Conservation (phyloP, 2,797 vertebrate species). For the Lithobates pipiens region DNA sequence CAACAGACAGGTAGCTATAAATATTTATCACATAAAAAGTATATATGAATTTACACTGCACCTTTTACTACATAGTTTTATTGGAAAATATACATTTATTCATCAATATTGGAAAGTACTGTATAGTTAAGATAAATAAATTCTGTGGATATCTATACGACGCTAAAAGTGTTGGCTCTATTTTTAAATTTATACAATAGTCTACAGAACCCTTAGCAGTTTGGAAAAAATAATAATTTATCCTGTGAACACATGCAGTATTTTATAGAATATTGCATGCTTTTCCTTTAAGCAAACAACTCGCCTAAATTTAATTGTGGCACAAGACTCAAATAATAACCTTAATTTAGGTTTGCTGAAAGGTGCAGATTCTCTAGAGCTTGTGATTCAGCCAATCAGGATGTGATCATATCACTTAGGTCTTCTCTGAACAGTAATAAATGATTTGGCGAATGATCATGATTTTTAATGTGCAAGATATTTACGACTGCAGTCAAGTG, state of each 20-base stretch:
- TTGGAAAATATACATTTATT: not conserved
- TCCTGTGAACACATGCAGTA: not conserved
- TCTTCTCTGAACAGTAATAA: conserved; percentile 62
- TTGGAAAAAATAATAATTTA: not conserved
- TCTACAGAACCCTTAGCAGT: not conserved
- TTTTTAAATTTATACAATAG: not conserved
- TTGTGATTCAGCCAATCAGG: conserved; percentile 43
- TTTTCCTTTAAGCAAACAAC: conserved; percentile 16
- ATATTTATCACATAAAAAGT: not conserved
- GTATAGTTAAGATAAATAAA: not conserved
- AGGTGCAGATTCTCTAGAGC: conserved; percentile 28
- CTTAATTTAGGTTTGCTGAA: conserved; percentile 37
- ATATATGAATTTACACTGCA: too few species aligned
- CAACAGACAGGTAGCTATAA: not conserved
- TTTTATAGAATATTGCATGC: not conserved
- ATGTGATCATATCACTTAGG: conserved; percentile 58
- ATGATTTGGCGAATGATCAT: conserved; percentile 62
- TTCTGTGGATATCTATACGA: not conserved
- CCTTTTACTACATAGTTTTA: too few species aligned
- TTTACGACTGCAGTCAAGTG: conserved; percentile 63
- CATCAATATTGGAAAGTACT: not conserved
- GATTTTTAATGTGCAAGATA: conserved; percentile 61
- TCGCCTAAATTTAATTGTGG: conserved; percentile 7
- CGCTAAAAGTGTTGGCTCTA: not conserved
- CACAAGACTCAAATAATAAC: conserved; percentile 35